Conservation (phyloP, 30 jellyfish, hydroid and myxozoan genomes). For the Aurelia aurita complex sp. Pacific region DNA sequence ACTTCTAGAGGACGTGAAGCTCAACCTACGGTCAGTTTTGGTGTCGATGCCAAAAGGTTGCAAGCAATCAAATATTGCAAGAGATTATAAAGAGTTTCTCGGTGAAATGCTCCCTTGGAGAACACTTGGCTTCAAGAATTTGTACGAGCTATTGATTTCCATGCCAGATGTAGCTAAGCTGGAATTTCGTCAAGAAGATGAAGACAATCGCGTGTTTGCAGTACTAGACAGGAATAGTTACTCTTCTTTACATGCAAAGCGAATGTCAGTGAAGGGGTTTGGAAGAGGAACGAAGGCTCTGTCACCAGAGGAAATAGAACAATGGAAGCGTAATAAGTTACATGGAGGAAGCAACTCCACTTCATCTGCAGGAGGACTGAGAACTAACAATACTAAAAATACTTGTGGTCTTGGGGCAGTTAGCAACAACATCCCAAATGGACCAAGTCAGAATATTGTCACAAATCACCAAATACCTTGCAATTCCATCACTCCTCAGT, state of each 20-base stretch:
- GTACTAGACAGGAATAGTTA: conserved; percentile 54
- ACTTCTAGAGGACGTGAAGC: conserved; percentile 43
- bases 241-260: conserved; percentile 80
- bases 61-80: conserved; percentile 30
- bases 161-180: conserved; percentile 79
- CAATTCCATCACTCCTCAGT: too few species aligned
- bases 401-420: not conserved
- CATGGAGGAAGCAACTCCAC: conserved; percentile 9
- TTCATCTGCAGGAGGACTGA: not conserved
- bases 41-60: conserved; percentile 52
- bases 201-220: conserved; percentile 84
- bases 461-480: not conserved
- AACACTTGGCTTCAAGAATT: conserved; percentile 57
- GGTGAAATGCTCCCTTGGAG: conserved; percentile 67
- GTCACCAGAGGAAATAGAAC: conserved; percentile 57
- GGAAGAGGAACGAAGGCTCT: conserved; percentile 50
- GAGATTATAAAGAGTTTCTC: conserved; percentile 54
- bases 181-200: conserved; percentile 68
- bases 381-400: not conserved
- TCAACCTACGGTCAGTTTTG: conserved; percentile 37
- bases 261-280: conserved; percentile 59
- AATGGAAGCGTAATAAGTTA: conserved; percentile 26
- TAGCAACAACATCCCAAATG: not conserved
- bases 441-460: not conserved
- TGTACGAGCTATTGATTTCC: conserved; percentile 70